Conservation (phyloP, 2,113 vertebrate species). For the Engystomops pustulosus region DNA sequence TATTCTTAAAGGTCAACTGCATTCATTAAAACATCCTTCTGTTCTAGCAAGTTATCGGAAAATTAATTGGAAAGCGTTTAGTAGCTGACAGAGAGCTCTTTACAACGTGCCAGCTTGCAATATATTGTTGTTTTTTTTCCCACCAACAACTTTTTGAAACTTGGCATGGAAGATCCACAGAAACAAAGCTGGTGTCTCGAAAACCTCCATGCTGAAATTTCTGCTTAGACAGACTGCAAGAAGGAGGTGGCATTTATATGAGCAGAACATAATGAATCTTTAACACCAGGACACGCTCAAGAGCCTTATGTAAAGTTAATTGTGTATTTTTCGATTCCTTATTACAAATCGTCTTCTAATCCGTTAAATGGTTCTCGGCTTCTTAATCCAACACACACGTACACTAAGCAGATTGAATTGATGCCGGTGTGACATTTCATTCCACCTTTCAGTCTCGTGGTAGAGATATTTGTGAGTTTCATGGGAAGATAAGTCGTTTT, state of each 20-base stretch:
- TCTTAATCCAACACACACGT: background rate
- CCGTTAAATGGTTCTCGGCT: background rate
- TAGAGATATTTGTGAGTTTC: background rate
- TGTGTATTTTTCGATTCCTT: conserved; percentile 14
- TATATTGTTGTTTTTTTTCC: conserved; percentile 50
- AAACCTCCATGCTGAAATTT: conserved; percentile 2
- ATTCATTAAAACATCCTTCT: conserved; percentile 79
- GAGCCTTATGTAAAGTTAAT: conserved; percentile 24
- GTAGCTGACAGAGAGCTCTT: conserved; percentile 66
- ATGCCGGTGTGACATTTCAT: background rate
- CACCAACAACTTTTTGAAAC: conserved; percentile 41
- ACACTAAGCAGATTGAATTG: background rate
- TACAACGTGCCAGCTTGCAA: conserved; percentile 65
- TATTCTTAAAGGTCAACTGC: conserved; percentile 86
- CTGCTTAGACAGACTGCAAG: background rate
- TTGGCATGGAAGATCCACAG: background rate
- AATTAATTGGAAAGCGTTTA: conserved; percentile 84
- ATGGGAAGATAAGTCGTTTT: background rate
- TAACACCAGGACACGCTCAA: background rate
- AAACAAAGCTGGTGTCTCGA: conserved; percentile 22
- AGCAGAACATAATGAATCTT: background rate
- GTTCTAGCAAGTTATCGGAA: conserved; percentile 82
- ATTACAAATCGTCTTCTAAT: background rate
- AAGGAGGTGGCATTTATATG: background rate
- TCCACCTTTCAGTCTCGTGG: background rate